Evolutionary conservation across 2,113 vertebrate species (phyloP), one percentile per base, ranked within the genome.

Genomic region (Phylloscopus whistleri): DNA sequence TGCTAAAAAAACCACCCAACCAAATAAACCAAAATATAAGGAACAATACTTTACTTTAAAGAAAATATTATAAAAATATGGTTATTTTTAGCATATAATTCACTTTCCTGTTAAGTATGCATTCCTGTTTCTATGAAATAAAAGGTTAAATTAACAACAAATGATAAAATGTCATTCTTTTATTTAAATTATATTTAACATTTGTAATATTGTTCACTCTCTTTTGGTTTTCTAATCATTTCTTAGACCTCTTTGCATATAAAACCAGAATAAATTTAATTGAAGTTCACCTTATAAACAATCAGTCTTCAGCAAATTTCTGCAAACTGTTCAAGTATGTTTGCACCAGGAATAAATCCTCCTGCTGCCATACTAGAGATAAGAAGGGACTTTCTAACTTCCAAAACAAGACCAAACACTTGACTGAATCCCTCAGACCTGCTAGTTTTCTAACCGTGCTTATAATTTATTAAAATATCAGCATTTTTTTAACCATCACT

Each of bases 231-330:
- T 56, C 28, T 48, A 85, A 83, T 48, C 0, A 66, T 12, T 74
- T 86, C 46, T 88, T 85, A 60, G 28, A 72, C 70, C 7, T 77
- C 31, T 56, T 84, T 91, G 75, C 14, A 56, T 69, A 83, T 16
- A 93, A 62, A 88, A 66, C 10, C 18, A 83, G 85, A 93, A 92
- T n/a, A 75, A 91, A 84, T 31, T 80, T 83, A 88, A 90, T 21
- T 69, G 67, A 83, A 88, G 37, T 24, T 85, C 30, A 86, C 63
- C 10, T 86, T 88, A 48, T 92, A 52, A 43, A 69, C 59, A 87
- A 79, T 87, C 64, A 78, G 31, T 68, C 52, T 68, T 70, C 18
- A 89, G 74, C 56, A 94, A 83, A 95, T 72, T 92, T 90, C 72
- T 94, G 79, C 87, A 77, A 94, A 77, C 14, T 39, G 31, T 62